Evolutionary conservation across 92 coral and sea anemone genomes (phyloP), one percentile per base, ranked within the genome.

Genomic region (Zoanthus sansibaricus): DNA sequence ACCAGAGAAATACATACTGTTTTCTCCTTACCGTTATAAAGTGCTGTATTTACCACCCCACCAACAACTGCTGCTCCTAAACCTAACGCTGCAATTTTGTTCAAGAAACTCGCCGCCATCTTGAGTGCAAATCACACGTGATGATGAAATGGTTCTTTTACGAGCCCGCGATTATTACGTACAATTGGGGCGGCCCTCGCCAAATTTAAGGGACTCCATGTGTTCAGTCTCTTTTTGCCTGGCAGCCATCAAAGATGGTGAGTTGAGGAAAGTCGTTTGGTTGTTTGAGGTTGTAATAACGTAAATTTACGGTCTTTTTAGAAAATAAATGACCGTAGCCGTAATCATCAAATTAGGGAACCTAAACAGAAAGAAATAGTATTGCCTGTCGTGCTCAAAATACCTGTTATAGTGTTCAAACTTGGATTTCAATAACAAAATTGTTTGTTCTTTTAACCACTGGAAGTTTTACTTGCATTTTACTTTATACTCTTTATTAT

Each of bases 91-190:
- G 98, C 99, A 45, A 97, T 13, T 78, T 51, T 92, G 86, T 95
- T 97, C 72, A 97, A 86, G 89, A 97, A 94, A 46, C 91, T 92
- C 45, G 99, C 97, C 75, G 99, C 99, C 99, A 97, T 97, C 86
- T 95, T 95, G 95, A 82, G 75, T 86, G 83, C 70, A 75, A 46
- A 71, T 62, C 77, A 89, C 93, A 87, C 80, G 82, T 90, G 87
- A 52, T 88, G 95, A 85, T 52, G 92, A 85, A 87, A 75, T n/a
- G n/a, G n/a, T 32, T 68, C 20, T 59, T 17, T 45, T 86, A 14
- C 33, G 92, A 79, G 87, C 88, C 91, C 75, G 91, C 88, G 88
- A 59, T 76, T 31, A 0, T 31, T 61, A 71, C 45, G 76, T 32
- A 87, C 91, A 78, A 89, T 4, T 55, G 97, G 99, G 98, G 93